Base-by-base conservation (phyloP, 2,888 invertebrate genomes). In the Lasioglossum figueresi region DNA sequence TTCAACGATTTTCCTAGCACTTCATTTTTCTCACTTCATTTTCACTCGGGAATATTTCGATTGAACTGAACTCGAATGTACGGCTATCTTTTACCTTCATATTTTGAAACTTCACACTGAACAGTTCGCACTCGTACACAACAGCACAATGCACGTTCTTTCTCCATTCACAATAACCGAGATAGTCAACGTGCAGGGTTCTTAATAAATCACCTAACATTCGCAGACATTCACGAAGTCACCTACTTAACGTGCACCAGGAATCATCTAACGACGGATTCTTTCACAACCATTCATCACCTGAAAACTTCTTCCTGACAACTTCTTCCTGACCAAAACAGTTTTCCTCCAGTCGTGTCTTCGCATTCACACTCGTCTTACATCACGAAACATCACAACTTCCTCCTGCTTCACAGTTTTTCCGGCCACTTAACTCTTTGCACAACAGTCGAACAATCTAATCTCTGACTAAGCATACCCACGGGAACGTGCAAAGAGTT, bases 51-150 rank as follows among this genome's bases (percentile, higher is more conserved):
- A 12, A 2, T n/a, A n/a, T 56, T 56, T n/a, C 56, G 12, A 27
- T 63, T 63, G 59, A 71, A 71, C 63, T 37, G 19, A n/a, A 79
- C 40, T 79, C 81, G 71, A 45, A 40, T 78, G n/a, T 45, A 78
- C 56, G 48, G 27, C 63, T 78, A 16, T 71, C 45, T 37, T n/a
- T n/a, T 6, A 40, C 70, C 37, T 70, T 40, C 12, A 37, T 56
- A 56, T 34, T 31, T 14, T 74, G 6, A 45, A 40, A 31, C 72
- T 19, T 31, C 12, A 72, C 48, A 70, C 40, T 40, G n/a, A 68
- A 70, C 68, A 70, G 4, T 70, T 14, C 10, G 40, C 70, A 70
- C 37, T 70, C 70, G 12, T 12, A 40, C 37, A 70, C n/a, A 40
- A 40, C n/a, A 23, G 12, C 68, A 68, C 37, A 68, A 68, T 37